A percentile compares a stretch with the other conserved stretches of the same genome.
Evolutionary conservation across 2,797 vertebrate species (phyloP).

Genomic region (Platyrinchus mystaceus): DNA sequence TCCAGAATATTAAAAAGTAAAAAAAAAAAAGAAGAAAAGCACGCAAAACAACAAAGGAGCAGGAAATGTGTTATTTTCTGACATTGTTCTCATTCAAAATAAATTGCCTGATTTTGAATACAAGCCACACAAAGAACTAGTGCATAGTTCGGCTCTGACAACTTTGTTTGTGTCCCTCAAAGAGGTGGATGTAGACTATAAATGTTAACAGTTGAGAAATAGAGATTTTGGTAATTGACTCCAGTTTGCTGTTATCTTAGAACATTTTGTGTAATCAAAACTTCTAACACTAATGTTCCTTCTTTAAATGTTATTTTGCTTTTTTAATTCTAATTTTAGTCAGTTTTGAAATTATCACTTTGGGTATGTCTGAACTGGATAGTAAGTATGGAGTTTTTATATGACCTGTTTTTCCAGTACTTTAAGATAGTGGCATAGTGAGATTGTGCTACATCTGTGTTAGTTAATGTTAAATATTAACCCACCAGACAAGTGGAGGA

Average conservation of each 20-base stretch:
- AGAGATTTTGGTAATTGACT: neutral
- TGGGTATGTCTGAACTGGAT: neutral
- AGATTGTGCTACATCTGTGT: neutral
- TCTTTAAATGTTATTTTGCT: neutral
- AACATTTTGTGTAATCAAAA: neutral
- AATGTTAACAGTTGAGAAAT: neutral
- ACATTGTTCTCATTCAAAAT: neutral
- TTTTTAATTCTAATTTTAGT: neutral
- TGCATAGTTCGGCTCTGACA: neutral
- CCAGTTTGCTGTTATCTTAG: neutral
- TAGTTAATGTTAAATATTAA: neutral
- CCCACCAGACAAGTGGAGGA: neutral
- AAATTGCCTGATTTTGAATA: constrained; percentile 21
- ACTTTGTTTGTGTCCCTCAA: neutral
- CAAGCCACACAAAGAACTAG: neutral
- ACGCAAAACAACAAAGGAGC: neutral
- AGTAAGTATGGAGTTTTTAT: neutral
- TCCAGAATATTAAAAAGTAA: neutral
- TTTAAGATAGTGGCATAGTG: neutral
- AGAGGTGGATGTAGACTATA: neutral
- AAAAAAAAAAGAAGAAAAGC: too few species aligned
- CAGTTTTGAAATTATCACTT: neutral
- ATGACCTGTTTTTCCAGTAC: neutral
- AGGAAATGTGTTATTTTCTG: neutral
- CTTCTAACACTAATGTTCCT: neutral